Conservation (phyloP, 2,888 invertebrate genomes). For the Noctuana brunneofusca region DNA sequence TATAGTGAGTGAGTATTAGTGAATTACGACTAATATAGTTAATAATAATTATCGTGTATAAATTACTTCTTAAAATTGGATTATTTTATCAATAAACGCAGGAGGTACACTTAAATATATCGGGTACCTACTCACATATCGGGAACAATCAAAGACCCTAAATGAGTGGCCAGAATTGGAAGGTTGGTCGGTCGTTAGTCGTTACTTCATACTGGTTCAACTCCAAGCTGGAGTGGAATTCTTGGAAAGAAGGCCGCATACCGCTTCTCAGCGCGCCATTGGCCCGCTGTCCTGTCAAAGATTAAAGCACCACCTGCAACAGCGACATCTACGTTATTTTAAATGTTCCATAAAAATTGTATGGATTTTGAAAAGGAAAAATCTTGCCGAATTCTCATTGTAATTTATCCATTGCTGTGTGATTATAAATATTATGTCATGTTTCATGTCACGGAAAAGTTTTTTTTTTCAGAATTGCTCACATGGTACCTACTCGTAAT, state of each 20-base stretch:
- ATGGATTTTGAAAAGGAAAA: background rate
- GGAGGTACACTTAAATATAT: background rate
- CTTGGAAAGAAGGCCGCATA: slow-evolving; percentile 80
- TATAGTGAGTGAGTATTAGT: no score
- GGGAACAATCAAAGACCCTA: background rate
- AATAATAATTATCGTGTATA: no score
- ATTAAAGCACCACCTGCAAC: slow-evolving; percentile 34
- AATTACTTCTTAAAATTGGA: no score
- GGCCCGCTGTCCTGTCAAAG: slow-evolving; percentile 61
- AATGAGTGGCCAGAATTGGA: slow-evolving; percentile 13
- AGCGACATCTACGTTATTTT: slow-evolving; percentile 11
- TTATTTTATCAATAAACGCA: no score
- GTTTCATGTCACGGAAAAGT: no score
- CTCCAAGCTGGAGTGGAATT: slow-evolving; percentile 57
- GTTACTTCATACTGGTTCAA: slow-evolving; percentile 38
- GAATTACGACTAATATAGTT: no score
- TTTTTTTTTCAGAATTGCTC: no score
- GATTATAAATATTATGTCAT: no score
- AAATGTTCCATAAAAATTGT: no score
- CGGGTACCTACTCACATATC: background rate
- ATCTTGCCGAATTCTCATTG: background rate
- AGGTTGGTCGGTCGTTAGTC: slow-evolving; percentile 9
- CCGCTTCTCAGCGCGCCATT: slow-evolving; percentile 64
- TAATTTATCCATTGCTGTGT: no score
- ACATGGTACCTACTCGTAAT: no score